Evolutionary conservation across 2,888 invertebrate genomes (phyloP), one percentile per base, ranked within the genome.

Genomic region (Mesodorylaimus sp.): DNA sequence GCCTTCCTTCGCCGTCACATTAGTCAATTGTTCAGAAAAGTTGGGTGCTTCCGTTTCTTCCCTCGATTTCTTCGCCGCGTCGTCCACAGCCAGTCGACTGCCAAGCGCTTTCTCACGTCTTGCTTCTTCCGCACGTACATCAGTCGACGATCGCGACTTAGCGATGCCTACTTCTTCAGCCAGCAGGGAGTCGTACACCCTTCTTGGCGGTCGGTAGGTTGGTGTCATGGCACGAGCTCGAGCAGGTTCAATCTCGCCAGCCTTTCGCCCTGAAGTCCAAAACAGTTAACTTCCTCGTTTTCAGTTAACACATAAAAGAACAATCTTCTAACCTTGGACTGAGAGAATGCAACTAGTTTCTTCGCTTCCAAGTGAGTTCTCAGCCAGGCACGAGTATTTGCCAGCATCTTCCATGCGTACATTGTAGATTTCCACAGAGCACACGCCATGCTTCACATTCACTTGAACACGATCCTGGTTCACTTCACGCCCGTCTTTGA

Each of bases 361-460:
- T 62, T 91, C 93, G 28, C 80, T 79, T 60, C 97, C 97, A 65
- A 91, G 85, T 47, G 77, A 75, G 73, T 97, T 97, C 57, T 81
- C 81, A 21, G 97, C 95, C 32, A 83, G 77, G 69, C 95, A 95
- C 41, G 79, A 78, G 72, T 97, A 99, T 68, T 84, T 87, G 58
- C 97, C 97, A 55, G 89, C 87, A 74, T 99, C 97, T 52, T 81
- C 81, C 0, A 88, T 82, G 61, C 82, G 80, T 67, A 91, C 89
- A 70, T 87, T 86, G 57, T 84, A 77, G 60, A 97, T 89, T 75
- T 99, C 97, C 73, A 97, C 78, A 0, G 91, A 87, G 48, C 91
- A 83, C 43, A 99, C 91, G 59, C 97, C 97, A 68, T 89, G 88
- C 2, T 87, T 78, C 66, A 83, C 80, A 2, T 80, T 77, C 80